Base-by-base conservation (phyloP, 2,113 vertebrate species). In the Hemichromis elongatus region DNA sequence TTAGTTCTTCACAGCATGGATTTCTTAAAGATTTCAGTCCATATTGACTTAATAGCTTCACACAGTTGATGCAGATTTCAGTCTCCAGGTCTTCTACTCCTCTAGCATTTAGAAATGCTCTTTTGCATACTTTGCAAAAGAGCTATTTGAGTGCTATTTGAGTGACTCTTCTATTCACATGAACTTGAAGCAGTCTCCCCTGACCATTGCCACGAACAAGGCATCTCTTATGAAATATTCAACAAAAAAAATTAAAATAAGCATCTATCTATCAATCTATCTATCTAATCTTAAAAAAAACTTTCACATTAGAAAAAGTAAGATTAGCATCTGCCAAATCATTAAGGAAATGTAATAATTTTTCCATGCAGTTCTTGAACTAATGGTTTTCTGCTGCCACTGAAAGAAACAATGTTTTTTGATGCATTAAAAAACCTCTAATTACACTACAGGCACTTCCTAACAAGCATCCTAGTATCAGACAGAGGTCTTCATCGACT, bases 401-500 rank as follows among this genome's bases (percentile, higher is more conserved):
- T 24, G 66, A 47, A 45, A 1, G 66, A 47, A 47, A 24, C 16
- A 28, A 47, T 47, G 4, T 47, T 14, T 47, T 30, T 28, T 40
- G 19, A 53, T 56, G 45, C 19, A 66, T 26, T 40, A 68, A 6
- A 8, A n/a, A n/a, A 54, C 82, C 45, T 84, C 80, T 88, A 88
- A 89, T 92, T 89, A 90, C 91, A 83, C 45, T 66, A 19, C 66
- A 80, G 79, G 68, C 33, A 21, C 33, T 70, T 83, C n/a, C 61
- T 33, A 63, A 79, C 55, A 84, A 80, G 79, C 53, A 80, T 68
- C 30, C 53, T 50, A 88, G 37, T 53, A 42, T 16, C 70, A 83
- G 53, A 56, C 57, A 83, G 56, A 75, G 35, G 28, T 83, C 63
- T 70, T 88, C 77, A 81, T 26, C 16, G 13, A 61, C 40, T 47